These are phyloP conservation scores for Leptobrachium leishanense DNA, from an alignment of 2,113 vertebrate genomes.

Conservation along the genomic window DNA sequence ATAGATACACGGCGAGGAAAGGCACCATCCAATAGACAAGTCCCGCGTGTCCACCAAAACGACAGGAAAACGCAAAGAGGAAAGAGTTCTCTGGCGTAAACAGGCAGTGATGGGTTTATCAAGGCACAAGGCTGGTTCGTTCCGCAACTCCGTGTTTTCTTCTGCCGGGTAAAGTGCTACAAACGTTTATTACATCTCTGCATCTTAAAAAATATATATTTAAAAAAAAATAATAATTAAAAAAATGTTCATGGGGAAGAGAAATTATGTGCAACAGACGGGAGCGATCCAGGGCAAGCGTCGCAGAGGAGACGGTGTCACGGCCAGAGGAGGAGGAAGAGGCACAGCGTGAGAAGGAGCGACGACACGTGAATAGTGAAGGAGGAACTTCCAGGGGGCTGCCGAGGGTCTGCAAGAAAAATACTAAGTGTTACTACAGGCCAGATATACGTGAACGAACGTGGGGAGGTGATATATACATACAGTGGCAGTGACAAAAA, in stretches of 20 bases:
- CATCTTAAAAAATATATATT: slow-evolving; percentile 4
- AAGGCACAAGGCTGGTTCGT: neutral
- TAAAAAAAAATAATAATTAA: slow-evolving; percentile 29
- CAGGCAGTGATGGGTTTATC: neutral
- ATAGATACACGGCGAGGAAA: neutral
- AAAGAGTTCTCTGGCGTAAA: neutral
- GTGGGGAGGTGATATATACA: no score
- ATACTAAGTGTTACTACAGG: neutral
- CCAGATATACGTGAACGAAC: no score
- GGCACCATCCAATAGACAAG: neutral
- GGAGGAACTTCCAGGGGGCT: neutral
- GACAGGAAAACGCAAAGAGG: neutral
- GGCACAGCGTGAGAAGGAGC: neutral
- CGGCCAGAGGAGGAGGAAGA: slow-evolving; percentile 47
- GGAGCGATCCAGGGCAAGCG: neutral
- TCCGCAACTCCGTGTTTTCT: neutral
- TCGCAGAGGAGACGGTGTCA: slow-evolving; percentile 48
- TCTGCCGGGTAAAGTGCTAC: slow-evolving; percentile 1
- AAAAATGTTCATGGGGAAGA: no score
- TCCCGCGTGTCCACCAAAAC: no score
- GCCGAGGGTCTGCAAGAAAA: slow-evolving; percentile 28
- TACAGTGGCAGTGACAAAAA: no score
- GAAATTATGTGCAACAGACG: neutral
- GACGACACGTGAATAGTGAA: accelerated
- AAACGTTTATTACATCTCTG: neutral